Evolutionary conservation across 2,113 vertebrate genomes (phyloP), one percentile per base, ranked within the genome.

Genomic region (Anhinga anhinga): DNA sequence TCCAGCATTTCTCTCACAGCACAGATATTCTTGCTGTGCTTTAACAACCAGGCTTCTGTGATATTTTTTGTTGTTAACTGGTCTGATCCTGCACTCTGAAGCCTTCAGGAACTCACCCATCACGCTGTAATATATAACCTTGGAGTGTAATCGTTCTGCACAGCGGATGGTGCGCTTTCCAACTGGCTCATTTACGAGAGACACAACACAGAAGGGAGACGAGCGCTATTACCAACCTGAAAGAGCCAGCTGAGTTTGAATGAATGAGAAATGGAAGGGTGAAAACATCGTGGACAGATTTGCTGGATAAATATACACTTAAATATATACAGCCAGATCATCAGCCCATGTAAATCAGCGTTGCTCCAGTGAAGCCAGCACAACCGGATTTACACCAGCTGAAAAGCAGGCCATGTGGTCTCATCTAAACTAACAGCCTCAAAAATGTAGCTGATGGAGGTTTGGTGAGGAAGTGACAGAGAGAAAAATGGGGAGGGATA

Each of bases 1-100:
- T 96, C 96, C 93, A 93, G 89, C 94, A 88, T 47, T 90, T 34
- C 85, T 27, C 70, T 69, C 30, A 12, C 59, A 80, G 74, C 65
- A 5, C 65, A 7, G 69, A 38, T 2, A 19, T 15, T 58, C 69
- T 61, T 32, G 45, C 80, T 58, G 12, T 5, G 61, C 72, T 91
- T 25, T 6, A 14, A 2, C 32, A 79, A 8, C 13, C 71, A 18
- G 44, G 5, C 6, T n/a, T n/a, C 45, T 40, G 2, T 16, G 55
- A 9, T 1, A 1, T 3, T 18, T 29, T 4, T 4, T 7, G 13
- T 19, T 4, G 27, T 6, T 72, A 10, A 5, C 50, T 45, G 50
- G 21, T 32, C 70, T 18, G 58, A 40, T 82, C 58, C 42, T 52
- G 49, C 26, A 2, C 62, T 59, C n/a, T 32, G 56, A 53, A 86